Evolutionary conservation across 2,113 vertebrate species (phyloP).

Genomic region (Philantomba maxwellii): DNA sequence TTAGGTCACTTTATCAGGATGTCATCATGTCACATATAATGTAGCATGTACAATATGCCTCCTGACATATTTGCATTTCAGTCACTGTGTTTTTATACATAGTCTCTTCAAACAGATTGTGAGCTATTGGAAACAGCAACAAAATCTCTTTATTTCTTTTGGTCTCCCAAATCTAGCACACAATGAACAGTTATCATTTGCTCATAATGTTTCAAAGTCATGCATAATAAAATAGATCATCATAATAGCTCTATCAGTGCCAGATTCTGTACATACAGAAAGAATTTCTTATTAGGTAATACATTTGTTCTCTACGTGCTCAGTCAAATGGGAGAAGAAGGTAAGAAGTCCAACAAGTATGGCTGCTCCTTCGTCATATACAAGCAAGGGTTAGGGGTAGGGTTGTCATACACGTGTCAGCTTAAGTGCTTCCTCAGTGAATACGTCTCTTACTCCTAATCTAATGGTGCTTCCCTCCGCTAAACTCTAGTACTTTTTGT

Average conservation of each 20-base stretch:
- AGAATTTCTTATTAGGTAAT: background rate
- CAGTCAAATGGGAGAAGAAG: background rate
- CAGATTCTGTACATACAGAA: background rate
- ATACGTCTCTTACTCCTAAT: background rate
- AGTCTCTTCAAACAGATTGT: background rate
- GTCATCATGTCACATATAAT: background rate
- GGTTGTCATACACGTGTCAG: background rate
- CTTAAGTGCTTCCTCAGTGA: background rate
- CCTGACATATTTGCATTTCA: background rate
- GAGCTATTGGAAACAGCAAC: background rate
- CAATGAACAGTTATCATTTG: background rate
- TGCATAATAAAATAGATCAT: background rate
- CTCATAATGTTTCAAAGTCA: background rate
- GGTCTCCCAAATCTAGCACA: background rate
- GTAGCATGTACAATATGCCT: background rate
- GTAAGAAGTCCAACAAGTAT: background rate
- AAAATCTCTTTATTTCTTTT: background rate
- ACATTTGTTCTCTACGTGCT: background rate
- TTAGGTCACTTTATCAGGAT: background rate
- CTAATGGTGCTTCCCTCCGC: background rate
- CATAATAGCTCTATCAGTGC: background rate
- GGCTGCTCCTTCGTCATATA: background rate
- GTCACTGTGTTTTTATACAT: background rate
- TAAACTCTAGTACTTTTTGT: background rate
- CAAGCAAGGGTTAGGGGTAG: background rate